Conservation (phyloP, 2,797 vertebrate genomes). For the Gouania willdenowi region DNA sequence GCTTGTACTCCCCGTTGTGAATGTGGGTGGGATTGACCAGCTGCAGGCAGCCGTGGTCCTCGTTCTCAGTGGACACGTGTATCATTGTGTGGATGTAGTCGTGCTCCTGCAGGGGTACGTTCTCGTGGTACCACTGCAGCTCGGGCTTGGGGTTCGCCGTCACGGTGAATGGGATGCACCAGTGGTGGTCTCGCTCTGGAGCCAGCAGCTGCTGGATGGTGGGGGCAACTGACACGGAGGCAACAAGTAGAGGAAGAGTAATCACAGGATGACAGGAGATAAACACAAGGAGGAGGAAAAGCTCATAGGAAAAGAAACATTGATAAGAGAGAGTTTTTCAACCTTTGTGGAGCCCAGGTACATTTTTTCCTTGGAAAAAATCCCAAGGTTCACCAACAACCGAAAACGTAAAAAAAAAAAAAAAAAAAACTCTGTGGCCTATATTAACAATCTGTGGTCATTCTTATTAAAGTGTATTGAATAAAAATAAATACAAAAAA, state of each 20-base stretch:
- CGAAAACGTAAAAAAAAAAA: too few species aligned
- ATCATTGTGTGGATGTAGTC: conserved; percentile 90
- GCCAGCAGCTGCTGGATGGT: conserved; percentile 86
- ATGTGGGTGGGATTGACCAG: conserved; percentile 93
- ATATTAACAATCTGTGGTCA: too few species aligned
- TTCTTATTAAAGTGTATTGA: too few species aligned
- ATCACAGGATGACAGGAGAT: conserved; percentile 53
- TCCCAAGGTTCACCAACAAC: too few species aligned
- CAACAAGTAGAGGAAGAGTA: conserved; percentile 53
- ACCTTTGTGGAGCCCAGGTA: too few species aligned
- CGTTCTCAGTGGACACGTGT: conserved; percentile 82
- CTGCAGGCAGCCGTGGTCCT: conserved; percentile 95
- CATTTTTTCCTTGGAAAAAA: too few species aligned
- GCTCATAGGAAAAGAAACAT: conserved; percentile 36
- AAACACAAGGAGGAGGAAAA: conserved; percentile 43
- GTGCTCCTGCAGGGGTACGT: conserved; percentile 80
- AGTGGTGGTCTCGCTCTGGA: conserved; percentile 88
- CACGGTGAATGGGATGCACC: conserved; percentile 98
- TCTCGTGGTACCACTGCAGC: conserved; percentile 89
- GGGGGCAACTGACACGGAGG: conserved; percentile 84
- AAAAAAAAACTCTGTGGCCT: too few species aligned
- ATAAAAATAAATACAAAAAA: too few species aligned
- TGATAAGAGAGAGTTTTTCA: too few species aligned
- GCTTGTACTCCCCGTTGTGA: conserved; percentile 91
- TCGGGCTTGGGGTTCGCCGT: conserved; percentile 90